phyloP scores from a whole-genome alignment of 1,140 invertebrate species.

The Cotesia chilonis region DNA sequence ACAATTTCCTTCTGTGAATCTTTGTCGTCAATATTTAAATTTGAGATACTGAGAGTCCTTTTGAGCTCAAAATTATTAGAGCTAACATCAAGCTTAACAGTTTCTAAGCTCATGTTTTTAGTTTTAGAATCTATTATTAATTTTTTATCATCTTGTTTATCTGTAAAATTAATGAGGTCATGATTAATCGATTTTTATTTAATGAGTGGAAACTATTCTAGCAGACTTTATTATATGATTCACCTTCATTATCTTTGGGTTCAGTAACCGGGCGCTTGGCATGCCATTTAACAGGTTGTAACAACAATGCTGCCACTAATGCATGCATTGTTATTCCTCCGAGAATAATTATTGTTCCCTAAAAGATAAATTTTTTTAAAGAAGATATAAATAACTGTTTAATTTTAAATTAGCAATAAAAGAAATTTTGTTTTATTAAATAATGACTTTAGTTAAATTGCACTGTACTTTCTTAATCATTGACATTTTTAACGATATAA shows the following conservation, averaged over 20 bases:
- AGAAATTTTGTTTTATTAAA: too few species aligned
- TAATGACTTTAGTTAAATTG: too few species aligned
- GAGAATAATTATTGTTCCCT: slow-evolving; percentile 71
- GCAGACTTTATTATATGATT: slow-evolving; percentile 34
- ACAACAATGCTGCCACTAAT: slow-evolving; percentile 70
- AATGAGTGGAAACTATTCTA: not conserved
- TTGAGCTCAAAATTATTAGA: slow-evolving; percentile 23
- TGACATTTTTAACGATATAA: too few species aligned
- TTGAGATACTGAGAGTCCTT: slow-evolving; percentile 16
- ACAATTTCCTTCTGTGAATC: slow-evolving; percentile 19
- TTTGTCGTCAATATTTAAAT: slow-evolving; percentile 16
- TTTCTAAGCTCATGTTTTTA: slow-evolving; percentile 14
- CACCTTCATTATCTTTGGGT: slow-evolving; percentile 38
- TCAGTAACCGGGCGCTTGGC: slow-evolving; percentile 62
- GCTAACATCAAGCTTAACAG: not conserved
- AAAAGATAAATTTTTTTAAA: slow-evolving; percentile 58
- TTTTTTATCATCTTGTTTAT: slow-evolving; percentile 10
- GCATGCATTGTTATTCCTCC: slow-evolving; percentile 71
- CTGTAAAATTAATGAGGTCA: not conserved
- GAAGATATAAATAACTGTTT: slow-evolving; percentile 52
- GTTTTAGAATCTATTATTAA: slow-evolving; percentile 2
- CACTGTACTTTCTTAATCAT: too few species aligned
- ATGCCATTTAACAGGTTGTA: slow-evolving; percentile 77
- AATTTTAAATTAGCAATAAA: not conserved
- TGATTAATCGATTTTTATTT: slow-evolving; percentile 6